Base-by-base conservation (phyloP, 2,888 invertebrate species). In the Syrista parreyssii region DNA sequence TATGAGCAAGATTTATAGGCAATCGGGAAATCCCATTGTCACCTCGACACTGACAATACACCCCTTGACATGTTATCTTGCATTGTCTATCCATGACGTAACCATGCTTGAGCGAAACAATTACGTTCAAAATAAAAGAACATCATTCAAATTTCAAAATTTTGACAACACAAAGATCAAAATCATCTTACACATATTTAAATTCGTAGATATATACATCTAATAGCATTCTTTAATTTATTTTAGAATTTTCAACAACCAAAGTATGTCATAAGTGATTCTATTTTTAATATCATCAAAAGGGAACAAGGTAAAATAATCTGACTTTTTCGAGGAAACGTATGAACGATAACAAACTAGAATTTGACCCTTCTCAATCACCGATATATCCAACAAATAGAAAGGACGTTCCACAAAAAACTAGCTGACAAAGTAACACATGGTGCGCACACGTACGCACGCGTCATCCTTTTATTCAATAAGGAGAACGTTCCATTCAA, bases 1-100 rank as follows among this genome's bases (percentile, higher is more conserved):
- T 79, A 73, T 77, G 75, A 81, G 78, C 78, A 79, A 82, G 83
- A 84, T 83, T 83, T 84, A 84, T 83, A 82, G 82, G 80, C 84
- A 83, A 84, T 84, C 81, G 80, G 79, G 79, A 75, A 75, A 79
- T 71, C 69, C 80, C 79, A 82, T 83, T 83, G 79, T 81, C 80
- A 80, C 80, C 76, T 78, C 74, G 72, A 76, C 76, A 75, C 76
- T 76, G 75, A 75, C 73, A 55, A 55, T 75, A 73, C 71, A 35
- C 12, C 78, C 74, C 75, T 40, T 55, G 68, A 74, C 73, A 32
- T 32, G 35, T 74, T 23, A 76, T 55, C 36, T 76, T 68, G 55
- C 74, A 31, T 74, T 74, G 36, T 74, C 31, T 23, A 23, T 55
- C 55, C 55, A 55, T 55, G 23, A 55, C 55, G 23, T 23, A 55